Evolutionary conservation across 2,888 invertebrate species (phyloP).

Genomic region (Leptothorax acervorum): DNA sequence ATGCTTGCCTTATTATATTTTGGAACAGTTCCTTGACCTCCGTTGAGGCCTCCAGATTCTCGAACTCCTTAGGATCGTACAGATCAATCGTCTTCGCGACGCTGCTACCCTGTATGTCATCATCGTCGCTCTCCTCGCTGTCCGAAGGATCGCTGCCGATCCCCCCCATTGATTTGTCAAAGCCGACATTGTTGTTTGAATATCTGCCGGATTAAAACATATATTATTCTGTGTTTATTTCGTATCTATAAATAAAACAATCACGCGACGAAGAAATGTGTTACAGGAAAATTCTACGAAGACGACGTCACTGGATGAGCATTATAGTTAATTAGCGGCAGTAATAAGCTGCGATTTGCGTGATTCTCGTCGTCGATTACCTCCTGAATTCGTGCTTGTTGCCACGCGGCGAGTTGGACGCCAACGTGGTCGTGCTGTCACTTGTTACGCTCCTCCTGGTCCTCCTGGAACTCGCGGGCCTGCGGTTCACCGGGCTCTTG

Average conservation of each 20-base stretch:
- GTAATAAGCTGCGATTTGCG: not conserved
- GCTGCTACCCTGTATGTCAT: constrained; percentile 78
- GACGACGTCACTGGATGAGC: not conserved
- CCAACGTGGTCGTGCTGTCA: constrained; percentile 55
- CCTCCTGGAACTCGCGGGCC: constrained; percentile 70
- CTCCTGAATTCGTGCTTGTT: constrained; percentile 69
- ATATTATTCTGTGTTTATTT: not conserved
- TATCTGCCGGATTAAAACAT: constrained; percentile 52
- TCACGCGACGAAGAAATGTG: not conserved
- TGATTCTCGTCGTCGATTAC: constrained; percentile 43
- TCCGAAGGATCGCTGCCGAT: constrained; percentile 81
- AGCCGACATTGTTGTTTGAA: constrained; percentile 50
- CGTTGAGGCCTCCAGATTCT: constrained; percentile 92
- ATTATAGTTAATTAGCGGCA: not conserved
- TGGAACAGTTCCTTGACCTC: constrained; percentile 97
- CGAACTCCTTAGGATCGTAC: constrained; percentile 94
- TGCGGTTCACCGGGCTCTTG: constrained; percentile 85
- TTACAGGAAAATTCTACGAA: constrained; percentile 4
- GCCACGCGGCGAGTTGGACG: constrained; percentile 73
- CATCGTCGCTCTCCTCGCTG: constrained; percentile 83
- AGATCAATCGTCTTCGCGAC: constrained; percentile 76
- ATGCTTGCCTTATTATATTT: constrained; percentile 93
- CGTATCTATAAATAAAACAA: not conserved
- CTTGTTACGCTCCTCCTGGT: constrained; percentile 53
- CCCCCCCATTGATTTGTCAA: constrained; percentile 70